Conservation (phyloP, 2,888 invertebrate genomes). For the Hypomecis punctinalis region DNA sequence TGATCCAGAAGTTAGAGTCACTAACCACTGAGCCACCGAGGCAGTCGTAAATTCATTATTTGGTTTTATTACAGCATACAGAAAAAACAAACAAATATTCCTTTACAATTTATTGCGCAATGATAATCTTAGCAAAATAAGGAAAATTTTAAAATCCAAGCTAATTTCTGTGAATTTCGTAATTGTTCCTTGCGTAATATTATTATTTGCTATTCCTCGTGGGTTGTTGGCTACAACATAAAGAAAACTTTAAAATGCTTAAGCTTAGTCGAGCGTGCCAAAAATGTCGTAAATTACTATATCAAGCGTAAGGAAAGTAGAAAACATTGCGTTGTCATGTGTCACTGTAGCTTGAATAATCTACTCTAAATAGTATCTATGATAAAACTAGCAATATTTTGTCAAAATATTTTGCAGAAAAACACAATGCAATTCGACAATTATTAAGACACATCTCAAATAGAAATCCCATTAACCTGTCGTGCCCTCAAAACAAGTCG, state of each 20-base stretch:
- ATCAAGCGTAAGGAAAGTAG: constrained; percentile 16
- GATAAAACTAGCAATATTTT: no score
- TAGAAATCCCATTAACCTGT: constrained; percentile 24
- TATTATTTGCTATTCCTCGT: neutral
- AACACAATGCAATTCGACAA: neutral
- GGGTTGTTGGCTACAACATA: neutral
- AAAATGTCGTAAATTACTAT: constrained; percentile 11
- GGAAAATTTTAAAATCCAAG: no score
- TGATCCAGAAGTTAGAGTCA: no score
- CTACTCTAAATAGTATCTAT: no score
- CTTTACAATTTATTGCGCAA: no score
- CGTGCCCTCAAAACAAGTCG: constrained; percentile 23
- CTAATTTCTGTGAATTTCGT: no score
- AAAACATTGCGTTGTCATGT: neutral
- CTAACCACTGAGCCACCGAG: no score
- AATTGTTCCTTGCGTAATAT: neutral
- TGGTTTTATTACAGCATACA: no score
- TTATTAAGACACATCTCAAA: constrained; percentile 2
- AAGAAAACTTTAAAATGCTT: constrained; percentile 14
- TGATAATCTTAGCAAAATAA: no score
- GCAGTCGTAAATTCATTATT: no score
- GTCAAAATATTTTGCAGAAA: neutral
- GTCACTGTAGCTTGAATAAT: no score
- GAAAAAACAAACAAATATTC: no score
- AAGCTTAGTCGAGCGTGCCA: constrained; percentile 22